Evolutionary conservation across 53 echinoderm and acorn worm species (phyloP), one percentile per base, ranked within the genome.

Genomic region (Apostichopus leukothele): DNA sequence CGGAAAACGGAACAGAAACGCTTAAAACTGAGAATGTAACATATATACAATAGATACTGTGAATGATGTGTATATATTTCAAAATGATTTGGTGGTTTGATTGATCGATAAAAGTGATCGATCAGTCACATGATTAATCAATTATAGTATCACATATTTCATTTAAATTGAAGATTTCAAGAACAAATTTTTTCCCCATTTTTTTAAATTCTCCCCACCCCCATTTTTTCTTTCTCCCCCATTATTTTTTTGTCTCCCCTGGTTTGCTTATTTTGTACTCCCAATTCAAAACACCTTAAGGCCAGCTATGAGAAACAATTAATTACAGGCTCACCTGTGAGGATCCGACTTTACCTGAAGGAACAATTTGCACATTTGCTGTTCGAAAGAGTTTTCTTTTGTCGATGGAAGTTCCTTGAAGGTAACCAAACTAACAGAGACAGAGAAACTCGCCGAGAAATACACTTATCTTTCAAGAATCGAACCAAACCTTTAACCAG

Each of bases 261-360:
- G 63, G 63, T 7, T 63, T 63, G 9, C 12, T 63, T 16, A 63
- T 63, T 63, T 63, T 63, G 0, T 71, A 57, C 57, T 71, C 4
- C 71, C 71, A 71, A 71, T 71, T 71, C 14, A 71, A 81, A 81
- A 81, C 81, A 81, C 81, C 81, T 81, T 25, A 81, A 81, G 23
- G 76, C 54, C 81, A 81, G 81, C 81, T 22, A 54, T 81, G 59
- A 81, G 54, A 19, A 81, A 22, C 81, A 81, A 59, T 18, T 54
- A 18, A 71, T 16, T 14, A 71, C 18, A 16, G 71, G 71, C 71
- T 71, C 57, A 71, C 20, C 18, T n/a, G 20, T 71, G 6, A n/a
- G 71, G 6, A n/a, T n/a, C 18, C 13, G 71, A 71, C 71, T 71
- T 71, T 71, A 71, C 71, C 71, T 71, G 71, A n/a, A 71, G 71